A percentile compares a stretch with the other conserved stretches of the same genome.
Conservation (phyloP, 1,140 invertebrate genomes). For the Melipona quadrifasciata region DNA sequence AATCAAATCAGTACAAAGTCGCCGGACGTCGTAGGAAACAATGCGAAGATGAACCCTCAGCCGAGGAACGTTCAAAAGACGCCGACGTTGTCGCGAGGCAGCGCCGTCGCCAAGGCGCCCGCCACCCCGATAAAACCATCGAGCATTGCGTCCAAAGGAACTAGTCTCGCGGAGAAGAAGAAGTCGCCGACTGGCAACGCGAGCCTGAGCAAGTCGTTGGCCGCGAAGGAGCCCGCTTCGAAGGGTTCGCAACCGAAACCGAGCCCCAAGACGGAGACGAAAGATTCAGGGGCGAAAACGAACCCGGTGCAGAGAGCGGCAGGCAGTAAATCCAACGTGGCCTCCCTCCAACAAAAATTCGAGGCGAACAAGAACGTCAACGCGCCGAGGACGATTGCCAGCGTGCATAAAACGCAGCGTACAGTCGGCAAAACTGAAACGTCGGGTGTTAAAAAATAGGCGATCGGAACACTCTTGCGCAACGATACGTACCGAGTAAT, state of each 20-base stretch:
- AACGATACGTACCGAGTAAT: not conserved
- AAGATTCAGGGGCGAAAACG: slow-evolving; percentile 70
- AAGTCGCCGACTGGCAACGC: slow-evolving; percentile 71
- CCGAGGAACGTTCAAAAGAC: slow-evolving; percentile 64
- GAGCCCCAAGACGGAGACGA: slow-evolving; percentile 72
- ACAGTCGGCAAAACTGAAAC: slow-evolving; percentile 48
- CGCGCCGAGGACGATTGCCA: slow-evolving; percentile 43
- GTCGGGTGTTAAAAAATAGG: slow-evolving; percentile 14
- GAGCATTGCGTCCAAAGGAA: slow-evolving; percentile 64
- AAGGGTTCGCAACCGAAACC: slow-evolving; percentile 19
- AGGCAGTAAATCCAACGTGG: slow-evolving; percentile 86
- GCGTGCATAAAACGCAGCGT: slow-evolving; percentile 44
- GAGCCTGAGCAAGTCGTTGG: slow-evolving; percentile 66
- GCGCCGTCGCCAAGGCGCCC: slow-evolving; percentile 48
- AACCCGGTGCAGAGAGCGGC: slow-evolving; percentile 73
- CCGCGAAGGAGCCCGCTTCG: slow-evolving; percentile 45
- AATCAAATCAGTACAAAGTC: slow-evolving; percentile 80
- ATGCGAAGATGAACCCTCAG: slow-evolving; percentile 56
- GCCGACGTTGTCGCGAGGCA: slow-evolving; percentile 34
- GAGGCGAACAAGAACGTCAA: slow-evolving; percentile 80
- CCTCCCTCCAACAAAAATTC: slow-evolving; percentile 89
- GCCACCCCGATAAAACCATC: slow-evolving; percentile 68
- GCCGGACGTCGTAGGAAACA: slow-evolving; percentile 82
- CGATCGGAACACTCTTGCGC: slow-evolving; percentile 16
- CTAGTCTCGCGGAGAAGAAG: slow-evolving; percentile 69